Evolutionary conservation across 1,140 invertebrate species (phyloP).

Genomic region (Manduca sexta): DNA sequence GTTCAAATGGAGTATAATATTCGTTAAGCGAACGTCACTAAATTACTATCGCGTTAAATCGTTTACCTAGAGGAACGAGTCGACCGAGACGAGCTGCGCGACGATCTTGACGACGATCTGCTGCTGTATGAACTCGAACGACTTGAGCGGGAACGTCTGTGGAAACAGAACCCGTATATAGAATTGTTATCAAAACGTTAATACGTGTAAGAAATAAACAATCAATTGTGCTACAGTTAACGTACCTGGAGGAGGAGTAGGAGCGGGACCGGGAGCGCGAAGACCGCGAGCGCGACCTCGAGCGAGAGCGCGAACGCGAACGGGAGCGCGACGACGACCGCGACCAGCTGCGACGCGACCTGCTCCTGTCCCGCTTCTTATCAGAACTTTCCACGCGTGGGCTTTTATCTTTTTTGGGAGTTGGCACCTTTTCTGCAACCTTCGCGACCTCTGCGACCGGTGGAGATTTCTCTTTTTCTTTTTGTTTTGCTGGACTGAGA

Average conservation of each 20-base stretch:
- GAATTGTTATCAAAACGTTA: neutral
- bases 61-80: constrained; percentile 64
- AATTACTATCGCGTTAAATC: neutral
- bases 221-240: constrained; percentile 3
- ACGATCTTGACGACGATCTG: constrained; percentile 66
- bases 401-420: constrained; percentile 30
- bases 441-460: constrained; percentile 17
- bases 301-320: constrained; percentile 14
- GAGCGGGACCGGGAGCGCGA: constrained; percentile 67
- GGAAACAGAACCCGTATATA: constrained; percentile 6
- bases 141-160: constrained; percentile 45
- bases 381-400: constrained; percentile 41
- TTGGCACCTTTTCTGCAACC: constrained; percentile 26
- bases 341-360: constrained; percentile 43
- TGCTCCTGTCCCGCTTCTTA: constrained; percentile 26
- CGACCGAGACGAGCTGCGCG: constrained; percentile 63
- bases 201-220: neutral
- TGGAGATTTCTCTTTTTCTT: constrained; percentile 20
- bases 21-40: too few species aligned
- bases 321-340: constrained; percentile 45
- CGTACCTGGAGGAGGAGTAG: constrained; percentile 66
- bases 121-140: constrained; percentile 66
- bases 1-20: too few species aligned
- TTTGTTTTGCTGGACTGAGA: constrained; percentile 13
- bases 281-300: constrained; percentile 37